A percentile compares a stretch with the other conserved stretches of the same genome.
Evolutionary conservation across 2,797 vertebrate species (phyloP).

Genomic region (Capromys pilorides): DNA sequence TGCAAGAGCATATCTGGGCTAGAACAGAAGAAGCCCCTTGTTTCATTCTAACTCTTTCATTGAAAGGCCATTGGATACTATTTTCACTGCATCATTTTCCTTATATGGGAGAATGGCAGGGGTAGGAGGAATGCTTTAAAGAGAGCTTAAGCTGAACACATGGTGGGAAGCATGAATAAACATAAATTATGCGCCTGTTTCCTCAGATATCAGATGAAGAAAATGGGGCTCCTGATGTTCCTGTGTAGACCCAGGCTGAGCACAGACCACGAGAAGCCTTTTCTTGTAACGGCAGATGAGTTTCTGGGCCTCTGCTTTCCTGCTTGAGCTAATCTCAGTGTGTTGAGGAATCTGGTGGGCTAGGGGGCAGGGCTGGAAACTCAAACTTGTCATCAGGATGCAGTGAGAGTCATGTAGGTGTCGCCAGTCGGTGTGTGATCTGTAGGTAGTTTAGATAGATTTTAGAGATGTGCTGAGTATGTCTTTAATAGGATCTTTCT

Average conservation of each 20-base stretch:
- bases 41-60: neutral
- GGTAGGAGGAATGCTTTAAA: neutral
- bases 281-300: neutral
- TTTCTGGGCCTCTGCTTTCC: neutral
- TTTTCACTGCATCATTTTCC: neutral
- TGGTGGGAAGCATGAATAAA: slow-evolving; percentile 11
- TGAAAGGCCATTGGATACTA: neutral
- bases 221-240: neutral
- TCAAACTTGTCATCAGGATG: neutral
- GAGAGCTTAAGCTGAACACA: neutral
- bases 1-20: neutral
- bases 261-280: neutral
- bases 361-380: neutral
- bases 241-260: neutral
- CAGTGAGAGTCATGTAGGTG: neutral
- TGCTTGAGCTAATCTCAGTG: neutral
- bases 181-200: neutral
- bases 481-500: slow-evolving; percentile 28
- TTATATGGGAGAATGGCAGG: neutral
- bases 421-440: neutral
- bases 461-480: neutral
- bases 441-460: neutral
- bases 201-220: slow-evolving; percentile 20
- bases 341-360: neutral
- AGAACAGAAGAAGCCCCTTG: neutral